Evolutionary conservation across 2,888 invertebrate species (phyloP).

Genomic region (Carcina quercana): DNA sequence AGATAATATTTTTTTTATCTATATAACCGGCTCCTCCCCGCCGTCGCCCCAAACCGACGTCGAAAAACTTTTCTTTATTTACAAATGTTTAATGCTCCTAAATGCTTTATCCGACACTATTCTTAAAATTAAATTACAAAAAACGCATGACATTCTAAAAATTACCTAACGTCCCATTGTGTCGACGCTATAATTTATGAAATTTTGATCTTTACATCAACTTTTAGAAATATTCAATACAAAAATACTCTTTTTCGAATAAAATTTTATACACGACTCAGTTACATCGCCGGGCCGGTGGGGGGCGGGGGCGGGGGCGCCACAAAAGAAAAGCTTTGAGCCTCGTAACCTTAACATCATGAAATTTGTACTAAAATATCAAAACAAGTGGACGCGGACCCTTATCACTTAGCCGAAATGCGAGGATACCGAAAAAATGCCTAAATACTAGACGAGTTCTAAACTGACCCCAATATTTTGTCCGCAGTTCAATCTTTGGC

Average conservation of each 20-base stretch:
- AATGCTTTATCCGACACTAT: constrained; percentile 78
- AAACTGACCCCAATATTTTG: constrained; percentile 28
- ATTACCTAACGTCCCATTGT: constrained; percentile 68
- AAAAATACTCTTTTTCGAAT: constrained; percentile 76
- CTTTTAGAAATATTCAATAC: constrained; percentile 77
- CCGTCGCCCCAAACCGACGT: constrained; percentile 42
- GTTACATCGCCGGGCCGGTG: constrained; percentile 47
- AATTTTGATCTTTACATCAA: constrained; percentile 76
- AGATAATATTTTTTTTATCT: constrained; percentile 74
- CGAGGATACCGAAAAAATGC: constrained; percentile 73
- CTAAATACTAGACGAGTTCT: constrained; percentile 69
- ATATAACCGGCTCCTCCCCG: constrained; percentile 51
- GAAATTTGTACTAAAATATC: constrained; percentile 75
- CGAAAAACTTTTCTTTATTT: constrained; percentile 72
- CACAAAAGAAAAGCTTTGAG: constrained; percentile 72
- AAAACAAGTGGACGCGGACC: constrained; percentile 66
- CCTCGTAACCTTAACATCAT: constrained; percentile 73
- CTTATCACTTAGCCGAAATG: constrained; percentile 72
- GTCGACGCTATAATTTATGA: constrained; percentile 73
- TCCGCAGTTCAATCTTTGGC: constrained; percentile 16
- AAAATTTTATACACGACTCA: constrained; percentile 73
- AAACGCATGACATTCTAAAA: constrained; percentile 72
- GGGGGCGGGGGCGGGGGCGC: constrained; percentile 47
- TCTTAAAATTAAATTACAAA: constrained; percentile 77
- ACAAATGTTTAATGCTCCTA: constrained; percentile 83